These are phyloP conservation scores for Lerista edwardsae DNA, from an alignment of 2,797 vertebrate species.

Conservation along the genomic window DNA sequence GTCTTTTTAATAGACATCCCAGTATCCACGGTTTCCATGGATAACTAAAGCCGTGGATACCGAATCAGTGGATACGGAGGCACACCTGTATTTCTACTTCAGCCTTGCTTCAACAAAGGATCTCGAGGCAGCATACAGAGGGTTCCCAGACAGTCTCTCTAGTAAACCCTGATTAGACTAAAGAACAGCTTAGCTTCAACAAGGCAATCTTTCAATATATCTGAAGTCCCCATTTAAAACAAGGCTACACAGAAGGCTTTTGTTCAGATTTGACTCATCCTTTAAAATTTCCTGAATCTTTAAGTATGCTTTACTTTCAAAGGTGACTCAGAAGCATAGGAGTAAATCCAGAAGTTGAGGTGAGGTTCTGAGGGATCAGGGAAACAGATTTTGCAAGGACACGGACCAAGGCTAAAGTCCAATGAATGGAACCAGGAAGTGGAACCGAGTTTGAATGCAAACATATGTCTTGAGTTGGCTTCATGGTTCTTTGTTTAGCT, in stretches of 20 bases:
- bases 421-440: slow-evolving; percentile 35
- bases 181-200: not conserved
- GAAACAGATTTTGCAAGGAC: slow-evolving; percentile 37
- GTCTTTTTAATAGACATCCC: no score
- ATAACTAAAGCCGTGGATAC: no score
- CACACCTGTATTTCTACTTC: no score
- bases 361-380: not conserved
- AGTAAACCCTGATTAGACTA: not conserved
- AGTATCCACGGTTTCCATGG: no score
- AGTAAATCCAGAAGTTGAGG: not conserved
- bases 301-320: not conserved
- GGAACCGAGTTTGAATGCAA: slow-evolving; percentile 19
- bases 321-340: not conserved
- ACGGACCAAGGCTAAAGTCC: not conserved
- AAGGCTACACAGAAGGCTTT: not conserved
- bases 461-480: slow-evolving; percentile 23
- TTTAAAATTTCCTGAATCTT: not conserved
- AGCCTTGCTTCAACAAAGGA: not conserved
- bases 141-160: not conserved
- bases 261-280: not conserved
- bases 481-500: not conserved
- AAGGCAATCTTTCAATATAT: not conserved
- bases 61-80: no score
- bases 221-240: not conserved
- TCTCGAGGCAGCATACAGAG: not conserved